Base-by-base conservation (phyloP, 2,113 vertebrate genomes). In the Macaca nemestrina region DNA sequence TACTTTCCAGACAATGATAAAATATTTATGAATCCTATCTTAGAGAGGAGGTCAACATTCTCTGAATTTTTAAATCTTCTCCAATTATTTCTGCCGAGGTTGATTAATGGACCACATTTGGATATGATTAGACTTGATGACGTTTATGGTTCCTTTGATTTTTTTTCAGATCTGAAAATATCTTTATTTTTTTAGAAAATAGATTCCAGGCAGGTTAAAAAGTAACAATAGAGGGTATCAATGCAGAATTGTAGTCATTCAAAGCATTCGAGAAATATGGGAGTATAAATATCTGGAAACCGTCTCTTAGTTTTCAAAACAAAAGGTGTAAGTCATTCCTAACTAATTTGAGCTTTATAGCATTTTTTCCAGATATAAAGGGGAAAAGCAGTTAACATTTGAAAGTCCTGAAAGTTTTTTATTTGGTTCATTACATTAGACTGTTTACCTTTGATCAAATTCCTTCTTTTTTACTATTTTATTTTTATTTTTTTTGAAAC, bases 181-280 rank as follows among this genome's bases (percentile, higher is more conserved):
- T 98, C 98, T 99, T 99, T 99, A 98, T 98, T 99, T 99, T 99
- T 99, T 99, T 99, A 99, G 98, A 99, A 99, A 99, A 99, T 98
- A 98, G 98, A 99, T 99, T 99, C 97, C 98, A 99, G 99, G 99
- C 99, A 98, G 98, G 99, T 99, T 98, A 99, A 99, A 99, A 99
- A 98, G 98, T 99, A 99, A 98, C 98, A 98, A 94, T 98, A 98
- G 97, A 98, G 97, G 98, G 98, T 98, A 89, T 88, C 98, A 97
- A 95, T 1, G 98, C 99, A 99, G 97, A 99, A 98, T 97, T 98
- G 98, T 98, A 97, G 95, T 98, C 98, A 99, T 98, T 99, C 97
- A 98, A 98, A 99, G 98, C 99, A 99, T 98, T 98, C 98, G 98
- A 98, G 98, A 98, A 99, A 98, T 99, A 99, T 93, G 98, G 98